These are phyloP conservation scores for Aleiodes sp. DNA, from an alignment of 1,140 invertebrate species.

Conservation along the genomic window DNA sequence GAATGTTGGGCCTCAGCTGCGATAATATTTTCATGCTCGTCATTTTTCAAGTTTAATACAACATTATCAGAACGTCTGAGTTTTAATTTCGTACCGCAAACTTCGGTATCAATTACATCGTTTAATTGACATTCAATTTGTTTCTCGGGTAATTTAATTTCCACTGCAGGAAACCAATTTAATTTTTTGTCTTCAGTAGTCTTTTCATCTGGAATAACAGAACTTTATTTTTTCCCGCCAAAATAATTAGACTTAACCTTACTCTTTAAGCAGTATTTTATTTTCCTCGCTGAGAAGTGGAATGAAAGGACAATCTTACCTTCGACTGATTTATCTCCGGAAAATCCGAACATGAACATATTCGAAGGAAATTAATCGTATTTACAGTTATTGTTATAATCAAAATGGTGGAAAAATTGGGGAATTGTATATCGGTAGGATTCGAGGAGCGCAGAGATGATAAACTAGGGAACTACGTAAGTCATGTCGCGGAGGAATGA, in stretches of 20 bases:
- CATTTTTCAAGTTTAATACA: constrained; percentile 51
- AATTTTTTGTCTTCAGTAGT: constrained; percentile 39
- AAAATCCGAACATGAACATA: constrained; percentile 48
- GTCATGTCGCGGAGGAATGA: too few relatives aligned
- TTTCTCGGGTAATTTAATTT: constrained; percentile 43
- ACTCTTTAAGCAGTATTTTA: background rate
- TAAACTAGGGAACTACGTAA: background rate
- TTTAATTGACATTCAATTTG: constrained; percentile 36
- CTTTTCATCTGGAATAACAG: constrained; percentile 8
- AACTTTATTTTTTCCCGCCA: background rate
- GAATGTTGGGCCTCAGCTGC: constrained; percentile 75
- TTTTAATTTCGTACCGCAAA: constrained; percentile 63
- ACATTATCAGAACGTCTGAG: constrained; percentile 61
- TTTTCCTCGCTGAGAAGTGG: background rate
- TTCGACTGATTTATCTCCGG: constrained; percentile 22
- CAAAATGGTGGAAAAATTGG: background rate
- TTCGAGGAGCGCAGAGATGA: too few relatives aligned
- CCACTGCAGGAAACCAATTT: constrained; percentile 50
- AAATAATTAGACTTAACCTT: background rate
- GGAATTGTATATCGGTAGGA: too few relatives aligned
- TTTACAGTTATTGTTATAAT: background rate
- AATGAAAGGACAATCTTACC: constrained; percentile 34
- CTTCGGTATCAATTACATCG: constrained; percentile 42
- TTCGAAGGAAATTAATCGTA: background rate
- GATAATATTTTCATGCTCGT: constrained; percentile 61